Base-by-base conservation (phyloP, 2,888 invertebrate species). In the Paralinhomoeus sp. region DNA sequence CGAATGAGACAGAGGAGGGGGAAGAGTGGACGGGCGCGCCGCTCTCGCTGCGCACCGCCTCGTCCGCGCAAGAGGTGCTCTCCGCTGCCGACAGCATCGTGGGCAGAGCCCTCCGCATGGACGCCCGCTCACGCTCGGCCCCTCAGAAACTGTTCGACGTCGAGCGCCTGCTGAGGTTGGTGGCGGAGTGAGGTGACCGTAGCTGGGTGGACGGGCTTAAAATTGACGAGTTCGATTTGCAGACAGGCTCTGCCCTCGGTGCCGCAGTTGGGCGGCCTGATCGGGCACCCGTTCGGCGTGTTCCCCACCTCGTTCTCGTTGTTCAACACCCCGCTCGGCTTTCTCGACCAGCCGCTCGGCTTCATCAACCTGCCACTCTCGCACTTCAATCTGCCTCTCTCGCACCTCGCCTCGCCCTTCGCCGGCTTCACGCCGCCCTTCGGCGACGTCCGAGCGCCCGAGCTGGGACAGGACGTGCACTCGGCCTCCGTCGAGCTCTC, bases 371-470 rank as follows among this genome's bases (percentile, higher is more conserved):
- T 45, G 20, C 45, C 45, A n/a, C 24, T 37, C 37, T 21, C 22
- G 31, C 46, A 46, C 36, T 46, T 46, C 40, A 43, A 42, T 18
- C 40, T 46, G 36, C 46, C 46, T n/a, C 24, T 46, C 15, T 17
- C 34, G 17, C 46, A 46, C 21, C 9, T 46, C 31, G 22, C 37
- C 9, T 17, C 40, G 46, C 46, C 46, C 22, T 46, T 46, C 40
- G 31, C 31, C 2, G 45, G 39, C 15, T 37, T 43, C 12, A 43
- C 42, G 18, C 31, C 43, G n/a, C 43, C 45, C 21, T 24, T 27
- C 17, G 9, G 34, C 23, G 45, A 45, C 23, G 43, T 45, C 18
- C 31, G 15, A 3, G 17, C 9, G 24, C 38, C 46, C 20, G 38
- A 45, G 23, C 17, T 46, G 21, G 9, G 39, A 24, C 37, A 42